A percentile compares a stretch with the other conserved stretches of the same genome.
Evolutionary conservation across 2,888 invertebrate species (phyloP).

Genomic region (Disparrhopalites patrizii): DNA sequence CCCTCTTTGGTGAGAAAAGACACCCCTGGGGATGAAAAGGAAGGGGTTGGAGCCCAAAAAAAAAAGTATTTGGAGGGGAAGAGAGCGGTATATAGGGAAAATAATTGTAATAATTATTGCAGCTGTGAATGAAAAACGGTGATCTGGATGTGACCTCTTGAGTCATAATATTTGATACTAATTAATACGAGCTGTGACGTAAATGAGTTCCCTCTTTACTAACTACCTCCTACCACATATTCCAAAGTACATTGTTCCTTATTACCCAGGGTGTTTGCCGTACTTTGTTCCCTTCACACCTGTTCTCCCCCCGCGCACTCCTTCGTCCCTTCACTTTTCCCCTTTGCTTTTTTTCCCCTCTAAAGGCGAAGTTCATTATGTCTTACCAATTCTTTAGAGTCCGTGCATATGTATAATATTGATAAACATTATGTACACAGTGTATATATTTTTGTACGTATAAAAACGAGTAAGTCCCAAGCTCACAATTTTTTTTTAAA

Average conservation of each 20-base stretch:
- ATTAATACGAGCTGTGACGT: slow-evolving; percentile 29
- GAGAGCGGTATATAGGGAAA: neutral
- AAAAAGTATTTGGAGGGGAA: neutral
- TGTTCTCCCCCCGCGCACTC: slow-evolving; percentile 17
- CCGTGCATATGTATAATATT: too few relatives aligned
- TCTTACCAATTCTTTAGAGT: too few relatives aligned
- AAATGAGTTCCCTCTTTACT: slow-evolving; percentile 23
- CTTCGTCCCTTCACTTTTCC: neutral
- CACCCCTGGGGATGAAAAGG: too few relatives aligned
- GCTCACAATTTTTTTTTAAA: slow-evolving; percentile 21
- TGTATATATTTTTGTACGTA: too few relatives aligned
- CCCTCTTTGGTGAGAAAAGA: too few relatives aligned
- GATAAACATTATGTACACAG: too few relatives aligned
- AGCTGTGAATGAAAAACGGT: neutral
- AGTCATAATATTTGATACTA: slow-evolving; percentile 38
- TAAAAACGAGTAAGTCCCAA: too few relatives aligned
- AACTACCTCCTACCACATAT: too few relatives aligned
- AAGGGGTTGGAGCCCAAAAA: too few relatives aligned
- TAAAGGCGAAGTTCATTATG: too few relatives aligned
- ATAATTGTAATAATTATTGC: neutral
- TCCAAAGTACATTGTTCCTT: slow-evolving; percentile 5
- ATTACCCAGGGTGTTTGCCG: neutral
- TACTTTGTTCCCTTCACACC: slow-evolving; percentile 4
- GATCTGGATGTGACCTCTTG: slow-evolving; percentile 20
- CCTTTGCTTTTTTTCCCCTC: slow-evolving; percentile 3